Evolutionary conservation across 2,797 vertebrate genomes (phyloP), one percentile per base, ranked within the genome.

Genomic region (Betta splendens): DNA sequence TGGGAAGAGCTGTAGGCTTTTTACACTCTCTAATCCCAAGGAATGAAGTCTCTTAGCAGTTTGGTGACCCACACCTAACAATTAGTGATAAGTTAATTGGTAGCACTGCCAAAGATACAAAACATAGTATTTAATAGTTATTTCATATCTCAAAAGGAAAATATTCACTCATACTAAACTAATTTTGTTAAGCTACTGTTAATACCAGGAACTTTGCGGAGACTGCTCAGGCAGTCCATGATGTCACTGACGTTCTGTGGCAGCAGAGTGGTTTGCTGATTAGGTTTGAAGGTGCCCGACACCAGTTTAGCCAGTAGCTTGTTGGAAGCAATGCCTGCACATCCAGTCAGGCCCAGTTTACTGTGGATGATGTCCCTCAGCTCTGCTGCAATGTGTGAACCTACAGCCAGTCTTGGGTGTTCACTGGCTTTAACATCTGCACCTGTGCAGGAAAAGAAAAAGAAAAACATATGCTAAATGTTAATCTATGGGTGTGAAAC

Each of bases 221-320:
- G 69, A 33, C 87, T 68, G 5, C 72, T 80, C 18, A 98, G 91
- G 68, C 82, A 66, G 20, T 36, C 64, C 65, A 97, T 85, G 11
- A 98, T 85, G 62, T 91, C 81, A 5, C 59, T 58, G 35, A 82
- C 57, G 44, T 93, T 92, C 48, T 94, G 92, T 1, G 93, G 94
- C 32, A 98, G 68, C 37, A 98, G 89, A 9, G 93, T 80, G 0
- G 94, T 97, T 85, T 98, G 96, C 31, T 98, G 95, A 75, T 97
- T 96, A 42, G 96, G 96, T 80, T 97, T 98, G 69, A 94, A 95
- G 33, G 87, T 70, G 3, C 94, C 94, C 0, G 93, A 94, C 37
- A 95, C 94, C 62, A 98, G 87, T 81, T 98, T 98, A 53, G 95
- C 90, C 53, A 97, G 67, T 0, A 96, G 73, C 65, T 98, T 98